Conservation (phyloP, 2,113 vertebrate species). For the Nymphicus hollandicus region DNA sequence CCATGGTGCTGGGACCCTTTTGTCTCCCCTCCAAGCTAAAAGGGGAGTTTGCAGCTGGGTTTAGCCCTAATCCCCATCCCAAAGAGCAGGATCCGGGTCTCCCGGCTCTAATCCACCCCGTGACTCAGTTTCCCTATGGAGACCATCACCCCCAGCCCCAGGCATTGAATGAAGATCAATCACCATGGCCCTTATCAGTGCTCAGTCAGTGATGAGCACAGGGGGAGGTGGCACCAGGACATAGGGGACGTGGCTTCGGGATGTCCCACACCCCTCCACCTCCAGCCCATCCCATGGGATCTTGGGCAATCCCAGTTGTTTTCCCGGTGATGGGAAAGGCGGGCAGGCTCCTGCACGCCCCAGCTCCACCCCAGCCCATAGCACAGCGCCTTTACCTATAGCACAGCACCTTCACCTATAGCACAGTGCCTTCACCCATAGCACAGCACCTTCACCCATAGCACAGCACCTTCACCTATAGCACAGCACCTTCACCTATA, state of each 20-base stretch:
- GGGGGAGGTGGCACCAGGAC: fast-evolving
- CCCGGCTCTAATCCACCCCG: fast-evolving
- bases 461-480: too few species aligned
- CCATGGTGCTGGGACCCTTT: neutral
- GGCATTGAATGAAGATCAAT: fast-evolving
- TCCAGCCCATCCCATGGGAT: neutral
- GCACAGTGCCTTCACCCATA: too few species aligned
- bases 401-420: fast-evolving
- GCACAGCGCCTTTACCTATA: neutral
- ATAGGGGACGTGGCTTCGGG: fast-evolving
- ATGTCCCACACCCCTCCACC: neutral
- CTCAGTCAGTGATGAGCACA: neutral
- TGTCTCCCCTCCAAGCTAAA: too few species aligned
- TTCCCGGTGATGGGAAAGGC: neutral
- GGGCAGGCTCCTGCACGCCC: neutral
- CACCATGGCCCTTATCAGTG: neutral
- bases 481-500: too few species aligned
- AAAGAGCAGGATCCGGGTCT: neutral
- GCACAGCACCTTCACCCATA: too few species aligned
- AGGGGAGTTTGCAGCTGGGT: neutral
- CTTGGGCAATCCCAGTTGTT: neutral
- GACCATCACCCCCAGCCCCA: neutral
- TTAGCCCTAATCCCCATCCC: neutral
- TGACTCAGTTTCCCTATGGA: neutral
- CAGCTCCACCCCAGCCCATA: neutral